These are phyloP conservation scores for Drosophila prostipennis DNA, from an alignment of 2,888 invertebrate genomes.

Conservation along the genomic window DNA sequence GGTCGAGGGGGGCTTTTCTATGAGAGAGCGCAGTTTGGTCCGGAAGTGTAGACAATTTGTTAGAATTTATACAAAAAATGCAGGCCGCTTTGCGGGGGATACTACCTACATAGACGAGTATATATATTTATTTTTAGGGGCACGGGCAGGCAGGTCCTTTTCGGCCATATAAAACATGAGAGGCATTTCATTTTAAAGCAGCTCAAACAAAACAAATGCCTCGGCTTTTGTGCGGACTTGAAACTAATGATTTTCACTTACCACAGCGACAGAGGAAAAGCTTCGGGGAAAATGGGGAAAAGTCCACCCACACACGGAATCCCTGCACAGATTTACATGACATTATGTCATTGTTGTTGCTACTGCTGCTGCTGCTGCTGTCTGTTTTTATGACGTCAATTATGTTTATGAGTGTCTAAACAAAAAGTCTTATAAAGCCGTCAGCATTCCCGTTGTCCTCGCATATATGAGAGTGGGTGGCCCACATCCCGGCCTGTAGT, in stretches of 20 bases:
- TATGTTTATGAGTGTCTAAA: conserved; percentile 78
- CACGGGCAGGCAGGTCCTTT: conserved; percentile 11
- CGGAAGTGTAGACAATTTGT: conserved; percentile 80
- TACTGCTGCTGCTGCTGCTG: conserved; percentile 29
- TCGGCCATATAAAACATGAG: conserved; percentile 69
- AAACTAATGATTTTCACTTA: conserved; percentile 76
- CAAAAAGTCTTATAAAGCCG: conserved; percentile 72
- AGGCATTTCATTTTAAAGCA: conserved; percentile 75
- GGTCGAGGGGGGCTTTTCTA: conserved; percentile 15
- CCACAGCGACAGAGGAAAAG: conserved; percentile 10
- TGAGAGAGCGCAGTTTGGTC: conserved; percentile 50
- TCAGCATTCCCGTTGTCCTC: conserved; percentile 27
- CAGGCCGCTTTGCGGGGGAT: conserved; percentile 20
- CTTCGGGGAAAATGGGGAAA: conserved; percentile 4
- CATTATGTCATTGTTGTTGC: conserved; percentile 73
- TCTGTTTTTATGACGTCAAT: conserved; percentile 79
- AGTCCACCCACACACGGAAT: conserved; percentile 29
- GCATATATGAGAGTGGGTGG: conserved; percentile 3
- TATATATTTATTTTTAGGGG: conserved; percentile 3
- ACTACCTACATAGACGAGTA: neutral
- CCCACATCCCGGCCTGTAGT: conserved; percentile 40
- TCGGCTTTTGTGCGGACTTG: conserved; percentile 71
- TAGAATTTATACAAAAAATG: conserved; percentile 77
- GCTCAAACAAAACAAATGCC: conserved; percentile 78
- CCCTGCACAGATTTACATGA: conserved; percentile 75